phyloP scores from a whole-genome alignment of 2,113 vertebrate species.

The Suricata suricatta region DNA sequence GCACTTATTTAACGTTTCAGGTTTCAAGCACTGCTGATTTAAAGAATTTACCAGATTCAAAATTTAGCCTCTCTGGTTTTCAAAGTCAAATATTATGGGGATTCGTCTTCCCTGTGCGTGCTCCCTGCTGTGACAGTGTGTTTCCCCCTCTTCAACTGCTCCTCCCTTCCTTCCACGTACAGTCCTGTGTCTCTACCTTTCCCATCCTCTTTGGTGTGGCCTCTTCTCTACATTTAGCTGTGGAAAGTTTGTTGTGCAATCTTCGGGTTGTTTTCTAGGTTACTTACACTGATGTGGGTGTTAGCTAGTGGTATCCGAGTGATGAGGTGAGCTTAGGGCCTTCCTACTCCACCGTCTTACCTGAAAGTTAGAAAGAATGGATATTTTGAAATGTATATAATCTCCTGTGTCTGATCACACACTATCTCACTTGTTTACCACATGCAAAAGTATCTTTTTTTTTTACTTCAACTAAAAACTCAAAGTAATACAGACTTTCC shows the following conservation, averaged over 20 bases:
- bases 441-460: not conserved
- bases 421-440: not conserved
- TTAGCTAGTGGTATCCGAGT: not conserved
- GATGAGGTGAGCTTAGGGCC: not conserved
- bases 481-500: not conserved
- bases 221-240: not conserved
- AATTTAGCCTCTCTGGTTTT: not conserved
- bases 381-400: not conserved
- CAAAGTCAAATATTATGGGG: not conserved
- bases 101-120: not conserved
- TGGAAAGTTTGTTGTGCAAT: not conserved
- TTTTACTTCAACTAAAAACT: not conserved
- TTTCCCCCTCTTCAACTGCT: not conserved
- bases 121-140: not conserved
- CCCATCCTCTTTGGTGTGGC: not conserved
- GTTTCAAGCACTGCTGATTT: not conserved
- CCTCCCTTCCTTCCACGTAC: not conserved
- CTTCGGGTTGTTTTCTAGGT: not conserved
- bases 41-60: not conserved
- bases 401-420: not conserved
- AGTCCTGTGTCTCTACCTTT: not conserved
- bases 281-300: not conserved
- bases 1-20: not conserved
- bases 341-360: not conserved
- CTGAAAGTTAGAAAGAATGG: not conserved